Evolutionary conservation across 2,113 vertebrate genomes (phyloP).

Genomic region (Atrichornis clamosus): DNA sequence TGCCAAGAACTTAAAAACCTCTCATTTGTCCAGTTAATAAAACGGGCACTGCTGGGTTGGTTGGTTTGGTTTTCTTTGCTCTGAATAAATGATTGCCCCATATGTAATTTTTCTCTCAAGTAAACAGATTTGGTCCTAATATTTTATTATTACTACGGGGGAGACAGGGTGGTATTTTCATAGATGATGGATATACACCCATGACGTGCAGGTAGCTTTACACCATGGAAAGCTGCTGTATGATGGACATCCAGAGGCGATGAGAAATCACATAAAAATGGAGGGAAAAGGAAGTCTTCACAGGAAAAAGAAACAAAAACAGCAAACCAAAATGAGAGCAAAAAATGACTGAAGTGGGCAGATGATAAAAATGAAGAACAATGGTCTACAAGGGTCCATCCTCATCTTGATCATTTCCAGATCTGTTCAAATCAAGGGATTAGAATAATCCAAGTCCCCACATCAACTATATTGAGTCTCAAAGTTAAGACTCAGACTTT

Average conservation of each 20-base stretch:
- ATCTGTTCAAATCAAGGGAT: neutral
- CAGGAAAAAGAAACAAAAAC: neutral
- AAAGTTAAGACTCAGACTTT: neutral
- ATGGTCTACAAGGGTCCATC: neutral
- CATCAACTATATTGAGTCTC: neutral
- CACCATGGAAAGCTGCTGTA: neutral
- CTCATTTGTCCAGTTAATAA: neutral
- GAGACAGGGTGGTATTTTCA: neutral
- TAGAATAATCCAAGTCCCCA: neutral
- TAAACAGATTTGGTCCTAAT: neutral
- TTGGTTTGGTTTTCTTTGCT: neutral
- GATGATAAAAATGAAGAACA: rapidly evolving
- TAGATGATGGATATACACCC: neutral
- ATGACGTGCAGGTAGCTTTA: neutral
- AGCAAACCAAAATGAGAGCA: neutral
- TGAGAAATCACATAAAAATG: neutral
- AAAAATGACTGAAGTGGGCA: neutral
- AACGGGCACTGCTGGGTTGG: neutral
- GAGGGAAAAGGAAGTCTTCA: neutral
- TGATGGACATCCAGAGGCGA: neutral
- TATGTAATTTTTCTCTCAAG: neutral
- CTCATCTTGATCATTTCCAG: neutral
- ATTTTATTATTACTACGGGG: neutral
- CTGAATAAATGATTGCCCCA: neutral
- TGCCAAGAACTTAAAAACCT: neutral